phyloP scores from a whole-genome alignment of 1,140 invertebrate species.

The Pseudomyrmex sp. region DNA sequence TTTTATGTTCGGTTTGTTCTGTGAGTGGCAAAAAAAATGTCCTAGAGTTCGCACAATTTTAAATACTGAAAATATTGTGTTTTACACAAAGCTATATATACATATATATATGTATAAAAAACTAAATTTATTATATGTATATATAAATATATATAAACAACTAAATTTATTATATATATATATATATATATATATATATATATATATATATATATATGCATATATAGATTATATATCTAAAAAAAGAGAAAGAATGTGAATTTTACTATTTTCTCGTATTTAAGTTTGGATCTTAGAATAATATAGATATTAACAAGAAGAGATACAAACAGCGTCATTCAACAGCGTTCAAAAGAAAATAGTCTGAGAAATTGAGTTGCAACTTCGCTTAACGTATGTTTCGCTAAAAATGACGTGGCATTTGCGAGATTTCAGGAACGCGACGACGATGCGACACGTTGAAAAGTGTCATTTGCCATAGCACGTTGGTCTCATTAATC shows the following conservation, averaged over 20 bases:
- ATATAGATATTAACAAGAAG: slow-evolving; percentile 2
- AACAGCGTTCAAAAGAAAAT: neutral
- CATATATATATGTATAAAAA: no score
- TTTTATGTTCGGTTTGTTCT: neutral
- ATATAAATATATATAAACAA: no score
- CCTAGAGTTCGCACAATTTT: neutral
- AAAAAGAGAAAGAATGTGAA: slow-evolving; percentile 8
- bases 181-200: no score
- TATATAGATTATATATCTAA: slow-evolving; percentile 9
- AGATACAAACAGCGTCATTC: neutral
- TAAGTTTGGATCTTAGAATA: slow-evolving; percentile 4
- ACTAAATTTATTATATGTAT: no score
- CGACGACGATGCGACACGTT: slow-evolving; percentile 56
- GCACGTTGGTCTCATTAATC: slow-evolving; percentile 68
- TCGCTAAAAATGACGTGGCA: slow-evolving; percentile 49
- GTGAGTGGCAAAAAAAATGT: neutral
- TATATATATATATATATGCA: no score
- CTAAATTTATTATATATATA: no score
- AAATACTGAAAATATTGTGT: neutral
- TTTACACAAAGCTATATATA: neutral
- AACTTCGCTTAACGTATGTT: slow-evolving; percentile 11
- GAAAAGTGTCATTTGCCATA: slow-evolving; percentile 53
- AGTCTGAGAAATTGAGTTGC: slow-evolving; percentile 21
- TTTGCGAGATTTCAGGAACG: slow-evolving; percentile 70
- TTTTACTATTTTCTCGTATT: slow-evolving; percentile 31